phyloP scores from a whole-genome alignment of 64 coral and sea anemone species.

The Porites australiensis region DNA sequence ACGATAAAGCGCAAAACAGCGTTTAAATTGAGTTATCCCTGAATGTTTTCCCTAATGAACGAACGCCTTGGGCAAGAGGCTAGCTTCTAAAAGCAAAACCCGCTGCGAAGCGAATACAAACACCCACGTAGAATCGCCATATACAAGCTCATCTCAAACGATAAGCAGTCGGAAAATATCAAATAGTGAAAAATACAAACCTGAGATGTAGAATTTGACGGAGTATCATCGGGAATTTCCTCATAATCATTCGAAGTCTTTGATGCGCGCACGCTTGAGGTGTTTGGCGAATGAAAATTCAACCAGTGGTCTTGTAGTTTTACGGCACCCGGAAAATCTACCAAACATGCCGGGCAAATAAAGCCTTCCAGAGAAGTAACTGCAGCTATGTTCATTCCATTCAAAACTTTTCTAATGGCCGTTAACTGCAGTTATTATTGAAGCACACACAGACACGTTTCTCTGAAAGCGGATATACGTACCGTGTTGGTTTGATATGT shows the following conservation, averaged over 20 bases:
- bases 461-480: neutral
- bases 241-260: constrained; percentile 68
- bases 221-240: constrained; percentile 54
- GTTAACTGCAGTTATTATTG: neutral
- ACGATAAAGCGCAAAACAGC: no score
- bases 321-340: constrained; percentile 83
- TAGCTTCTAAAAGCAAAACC: neutral
- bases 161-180: neutral
- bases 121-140: neutral
- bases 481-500: neutral
- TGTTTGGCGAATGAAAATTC: constrained; percentile 80
- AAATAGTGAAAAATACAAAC: neutral
- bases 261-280: neutral
- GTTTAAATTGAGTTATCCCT: no score
- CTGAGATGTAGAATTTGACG: constrained; percentile 10
- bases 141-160: constrained; percentile 26
- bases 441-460: neutral
- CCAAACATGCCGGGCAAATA: constrained; percentile 89
- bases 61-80: no score
- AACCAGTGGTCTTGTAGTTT: constrained; percentile 91
- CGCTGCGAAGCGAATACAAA: neutral
- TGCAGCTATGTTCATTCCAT: constrained; percentile 69
- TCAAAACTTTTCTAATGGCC: neutral
- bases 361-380: constrained; percentile 85
- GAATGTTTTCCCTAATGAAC: no score